Conservation (phyloP, 2,888 invertebrate species). For the Hyles lineata region DNA sequence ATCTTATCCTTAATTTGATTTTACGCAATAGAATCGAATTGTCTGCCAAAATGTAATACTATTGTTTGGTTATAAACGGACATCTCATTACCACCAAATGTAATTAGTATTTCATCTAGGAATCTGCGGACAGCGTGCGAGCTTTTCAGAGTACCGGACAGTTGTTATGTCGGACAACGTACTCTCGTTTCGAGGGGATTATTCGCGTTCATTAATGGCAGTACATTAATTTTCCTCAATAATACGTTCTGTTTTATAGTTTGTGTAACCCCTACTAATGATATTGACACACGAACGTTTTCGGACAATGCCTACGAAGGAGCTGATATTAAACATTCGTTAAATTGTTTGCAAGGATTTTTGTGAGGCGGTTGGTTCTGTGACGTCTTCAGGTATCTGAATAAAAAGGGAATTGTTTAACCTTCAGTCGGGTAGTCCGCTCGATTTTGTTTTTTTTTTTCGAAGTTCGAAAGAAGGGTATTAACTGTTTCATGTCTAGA, state of each 20-base stretch:
- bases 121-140: neutral
- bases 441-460: neutral
- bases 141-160: constrained; percentile 1
- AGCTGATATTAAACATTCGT: neutral
- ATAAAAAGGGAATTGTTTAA: neutral
- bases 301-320: neutral
- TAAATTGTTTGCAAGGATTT: neutral
- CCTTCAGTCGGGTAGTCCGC: neutral
- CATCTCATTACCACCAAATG: neutral
- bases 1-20: constrained; percentile 15
- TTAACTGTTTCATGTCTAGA: neutral
- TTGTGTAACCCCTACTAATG: neutral
- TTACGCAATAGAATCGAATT: neutral
- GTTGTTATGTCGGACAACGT: constrained; percentile 2
- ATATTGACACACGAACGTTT: neutral
- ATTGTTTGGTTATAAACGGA: too few relatives aligned
- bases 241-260: neutral
- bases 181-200: constrained; percentile 11
- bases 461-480: neutral
- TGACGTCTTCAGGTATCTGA: neutral
- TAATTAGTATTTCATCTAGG: neutral
- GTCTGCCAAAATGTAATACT: neutral
- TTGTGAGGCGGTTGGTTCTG: neutral
- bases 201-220: constrained; percentile 7
- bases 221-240: constrained; percentile 3